Conservation (phyloP, 2,113 vertebrate species). For the Cygnus atratus region DNA sequence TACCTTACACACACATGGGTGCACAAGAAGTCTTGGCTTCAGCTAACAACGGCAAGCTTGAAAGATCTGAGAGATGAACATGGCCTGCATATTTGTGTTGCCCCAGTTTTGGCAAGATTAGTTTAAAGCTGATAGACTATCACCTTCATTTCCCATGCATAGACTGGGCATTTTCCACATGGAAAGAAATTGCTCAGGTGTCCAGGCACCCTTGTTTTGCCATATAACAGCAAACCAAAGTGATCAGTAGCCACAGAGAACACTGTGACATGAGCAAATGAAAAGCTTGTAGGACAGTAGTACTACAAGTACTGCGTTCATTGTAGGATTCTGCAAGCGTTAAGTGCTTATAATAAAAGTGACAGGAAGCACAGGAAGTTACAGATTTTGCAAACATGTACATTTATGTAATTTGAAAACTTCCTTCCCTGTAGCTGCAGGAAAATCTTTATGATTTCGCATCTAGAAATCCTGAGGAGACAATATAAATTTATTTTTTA, state of each 20-base stretch:
- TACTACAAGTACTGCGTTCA: not conserved
- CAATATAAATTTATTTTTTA: slow-evolving; percentile 29
- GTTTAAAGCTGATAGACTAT: not conserved
- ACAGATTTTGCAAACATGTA: not conserved
- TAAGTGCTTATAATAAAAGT: not conserved
- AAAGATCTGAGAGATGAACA: not conserved
- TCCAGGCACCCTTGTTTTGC: not conserved
- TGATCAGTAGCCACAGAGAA: not conserved
- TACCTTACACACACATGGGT: accelerated
- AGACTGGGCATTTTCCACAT: not conserved
- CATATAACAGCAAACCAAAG: not conserved
- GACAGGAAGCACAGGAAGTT: not conserved
- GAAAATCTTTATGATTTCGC: not conserved
- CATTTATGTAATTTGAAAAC: not conserved
- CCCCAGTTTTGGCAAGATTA: not conserved
- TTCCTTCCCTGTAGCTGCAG: slow-evolving; percentile 31
- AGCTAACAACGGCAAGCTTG: not conserved
- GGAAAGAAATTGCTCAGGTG: not conserved
- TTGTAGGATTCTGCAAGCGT: not conserved
- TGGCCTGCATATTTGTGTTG: not conserved
- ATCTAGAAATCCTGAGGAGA: not conserved
- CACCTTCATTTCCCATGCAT: not conserved
- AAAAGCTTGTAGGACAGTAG: not conserved
- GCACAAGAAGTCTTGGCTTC: accelerated
- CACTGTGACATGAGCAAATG: accelerated